These are phyloP conservation scores for Acanthacorydalis orientalis DNA, from an alignment of 2,888 invertebrate genomes.

Conservation along the genomic window DNA sequence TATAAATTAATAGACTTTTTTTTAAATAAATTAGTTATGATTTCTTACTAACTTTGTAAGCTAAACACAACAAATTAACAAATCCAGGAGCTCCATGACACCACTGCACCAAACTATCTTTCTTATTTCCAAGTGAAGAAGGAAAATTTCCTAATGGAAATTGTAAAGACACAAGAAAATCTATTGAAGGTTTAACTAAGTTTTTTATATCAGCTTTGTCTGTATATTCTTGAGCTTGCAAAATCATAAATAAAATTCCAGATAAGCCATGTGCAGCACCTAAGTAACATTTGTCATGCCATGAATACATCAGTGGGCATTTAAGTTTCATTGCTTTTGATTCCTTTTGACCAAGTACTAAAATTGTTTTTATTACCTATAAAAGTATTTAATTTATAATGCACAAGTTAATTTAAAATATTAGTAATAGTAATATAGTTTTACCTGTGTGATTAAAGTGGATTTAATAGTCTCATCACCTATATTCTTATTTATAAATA, in stretches of 20 bases:
- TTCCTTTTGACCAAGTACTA: conserved; percentile 45
- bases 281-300: conserved; percentile 74
- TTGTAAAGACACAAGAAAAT: conserved; percentile 39
- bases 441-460: conserved; percentile 39
- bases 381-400: conserved; percentile 12
- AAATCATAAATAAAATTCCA: conserved; percentile 68
- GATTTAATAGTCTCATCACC: conserved; percentile 39
- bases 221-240: conserved; percentile 49
- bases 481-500: conserved; percentile 54
- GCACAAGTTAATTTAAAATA: conserved; percentile 12
- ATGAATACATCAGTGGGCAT: conserved; percentile 63
- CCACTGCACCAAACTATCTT: conserved; percentile 77
- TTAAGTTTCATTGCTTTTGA: conserved; percentile 33
- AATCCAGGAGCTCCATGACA: conserved; percentile 90
- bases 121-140: conserved; percentile 50
- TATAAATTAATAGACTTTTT: no score
- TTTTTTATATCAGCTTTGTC: conserved; percentile 35
- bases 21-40: neutral
- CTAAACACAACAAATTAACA: conserved; percentile 49
- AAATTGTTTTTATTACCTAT: conserved; percentile 43
- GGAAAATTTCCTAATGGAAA: conserved; percentile 56
- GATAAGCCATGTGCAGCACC: conserved; percentile 83
- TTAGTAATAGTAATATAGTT: neutral
- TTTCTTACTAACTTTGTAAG: conserved; percentile 38
- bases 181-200: conserved; percentile 44